Percentiles rank a stretch among this genome's conserved stretches.
These are phyloP conservation scores for Rhaphigaster nebulosa DNA, from an alignment of 2,888 invertebrate species.

Conservation along the genomic window DNA sequence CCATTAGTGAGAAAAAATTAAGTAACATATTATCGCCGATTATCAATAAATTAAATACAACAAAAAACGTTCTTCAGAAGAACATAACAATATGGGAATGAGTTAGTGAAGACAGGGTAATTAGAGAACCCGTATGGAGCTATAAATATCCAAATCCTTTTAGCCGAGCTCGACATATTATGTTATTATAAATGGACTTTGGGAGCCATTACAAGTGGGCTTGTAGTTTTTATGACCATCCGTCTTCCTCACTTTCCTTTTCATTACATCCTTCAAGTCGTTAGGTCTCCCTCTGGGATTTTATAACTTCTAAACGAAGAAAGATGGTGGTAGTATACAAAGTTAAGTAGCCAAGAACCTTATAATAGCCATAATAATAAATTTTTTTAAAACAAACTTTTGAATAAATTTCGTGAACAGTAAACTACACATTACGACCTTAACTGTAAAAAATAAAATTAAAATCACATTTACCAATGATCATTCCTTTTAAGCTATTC, in stretches of 20 bases:
- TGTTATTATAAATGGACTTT: conserved; percentile 42
- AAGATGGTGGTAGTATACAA: background rate
- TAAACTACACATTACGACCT: background rate
- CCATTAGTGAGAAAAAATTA: too few relatives aligned
- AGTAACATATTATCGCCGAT: too few relatives aligned
- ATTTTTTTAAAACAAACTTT: background rate
- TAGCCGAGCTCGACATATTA: background rate
- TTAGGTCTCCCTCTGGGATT: background rate
- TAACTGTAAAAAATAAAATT: too few relatives aligned
- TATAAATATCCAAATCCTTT: conserved; percentile 4
- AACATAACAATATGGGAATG: background rate
- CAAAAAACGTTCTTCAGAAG: background rate
- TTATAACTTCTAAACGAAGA: background rate
- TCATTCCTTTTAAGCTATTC: too few relatives aligned
- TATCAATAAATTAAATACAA: background rate
- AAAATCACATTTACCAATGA: too few relatives aligned
- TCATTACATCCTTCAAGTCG: conserved; percentile 16
- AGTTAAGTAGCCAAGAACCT: background rate
- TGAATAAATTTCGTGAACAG: background rate
- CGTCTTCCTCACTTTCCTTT: conserved; percentile 42
- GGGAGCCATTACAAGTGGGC: conserved; percentile 22
- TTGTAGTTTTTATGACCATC: conserved; percentile 4
- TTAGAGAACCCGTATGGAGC: background rate
- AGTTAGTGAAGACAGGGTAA: conserved; percentile 8
- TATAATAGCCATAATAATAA: background rate